Evolutionary conservation across 2,797 vertebrate species (phyloP), one percentile per base, ranked within the genome.

Genomic region (Glyptemys insculpta): DNA sequence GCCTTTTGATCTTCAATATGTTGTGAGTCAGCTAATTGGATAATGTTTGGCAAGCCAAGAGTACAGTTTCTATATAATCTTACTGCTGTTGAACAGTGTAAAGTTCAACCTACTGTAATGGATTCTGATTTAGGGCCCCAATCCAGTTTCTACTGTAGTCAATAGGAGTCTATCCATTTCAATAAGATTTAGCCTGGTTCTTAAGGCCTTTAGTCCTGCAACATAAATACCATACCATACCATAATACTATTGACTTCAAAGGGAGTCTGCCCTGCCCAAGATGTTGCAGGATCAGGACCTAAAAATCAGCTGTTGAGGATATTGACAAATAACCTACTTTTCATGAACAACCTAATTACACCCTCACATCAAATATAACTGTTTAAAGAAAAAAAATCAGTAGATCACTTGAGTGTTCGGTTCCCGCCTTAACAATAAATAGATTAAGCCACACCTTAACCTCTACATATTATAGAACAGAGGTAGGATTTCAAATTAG

Each of bases 1-100:
- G 29, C 7, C 87, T 94, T 94, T 88, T 96, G 54, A 94, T 87
- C 87, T 94, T 88, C 81, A 92, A 62, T 19, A 74, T 81, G n/a
- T 37, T 95, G 82, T 37, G 57, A 94, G 81, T 88, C 68, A 72
- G 93, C 82, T 95, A 95, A 90, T 16, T 87, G 82, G 82, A 74
- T 93, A 94, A 95, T 0, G 0, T 88, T 78, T 90, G 82, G 82
- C 74, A 94, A 93, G 34, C 50, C 76, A 91, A 95, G 81, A 88
- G 10, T 89, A 78, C 93, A 57, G 92, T 95, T 88, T 8, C 6
- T 44, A 88, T 50, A 44, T 84, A 54, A 54, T 54, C 21, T 25
- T 54, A 54, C 54, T 10, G 54, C 21, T 25, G 54, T 54, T 54
- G 54, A 54, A 23, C 54, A 54, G 23, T 25, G 54, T 54, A 86